These are phyloP conservation scores for Mesochorus sp. DNA, from an alignment of 2,888 invertebrate species.

Conservation along the genomic window DNA sequence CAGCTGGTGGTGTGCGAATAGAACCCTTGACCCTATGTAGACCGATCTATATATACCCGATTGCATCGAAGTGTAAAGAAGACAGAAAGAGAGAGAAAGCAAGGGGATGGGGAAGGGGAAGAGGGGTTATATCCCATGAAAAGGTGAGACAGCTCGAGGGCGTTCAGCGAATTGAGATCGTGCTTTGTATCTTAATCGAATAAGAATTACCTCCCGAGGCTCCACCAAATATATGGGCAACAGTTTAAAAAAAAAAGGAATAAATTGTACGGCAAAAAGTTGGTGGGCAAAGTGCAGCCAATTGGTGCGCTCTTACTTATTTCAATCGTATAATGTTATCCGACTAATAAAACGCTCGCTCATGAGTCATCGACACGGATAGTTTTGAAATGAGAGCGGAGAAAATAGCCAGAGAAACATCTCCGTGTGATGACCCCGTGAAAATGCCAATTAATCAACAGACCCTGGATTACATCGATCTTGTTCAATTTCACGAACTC, in stretches of 20 bases:
- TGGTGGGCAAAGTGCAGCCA: background rate
- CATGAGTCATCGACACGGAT: no score
- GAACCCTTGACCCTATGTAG: background rate
- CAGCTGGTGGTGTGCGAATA: constrained; percentile 22
- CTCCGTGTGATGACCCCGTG: no score
- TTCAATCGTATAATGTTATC: no score
- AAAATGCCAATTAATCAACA: no score
- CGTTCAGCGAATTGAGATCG: constrained; percentile 79
- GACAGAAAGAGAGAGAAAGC: constrained; percentile 15
- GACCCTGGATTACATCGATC: no score
- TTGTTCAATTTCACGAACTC: no score
- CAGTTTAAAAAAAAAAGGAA: background rate
- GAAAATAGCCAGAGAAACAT: no score
- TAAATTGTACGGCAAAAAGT: background rate
- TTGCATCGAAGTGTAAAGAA: constrained; percentile 32
- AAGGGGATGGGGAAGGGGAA: no score
- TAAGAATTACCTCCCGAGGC: constrained; percentile 67
- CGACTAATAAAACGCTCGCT: no score
- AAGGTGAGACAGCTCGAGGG: constrained; percentile 72
- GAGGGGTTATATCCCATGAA: constrained; percentile 54
- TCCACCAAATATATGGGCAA: background rate
- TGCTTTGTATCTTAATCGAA: constrained; percentile 77
- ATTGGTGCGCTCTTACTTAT: no score
- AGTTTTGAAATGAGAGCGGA: no score
- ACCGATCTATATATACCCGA: background rate